Evolutionary conservation across 2,888 invertebrate genomes (phyloP).

Genomic region (Cinara cedri): DNA sequence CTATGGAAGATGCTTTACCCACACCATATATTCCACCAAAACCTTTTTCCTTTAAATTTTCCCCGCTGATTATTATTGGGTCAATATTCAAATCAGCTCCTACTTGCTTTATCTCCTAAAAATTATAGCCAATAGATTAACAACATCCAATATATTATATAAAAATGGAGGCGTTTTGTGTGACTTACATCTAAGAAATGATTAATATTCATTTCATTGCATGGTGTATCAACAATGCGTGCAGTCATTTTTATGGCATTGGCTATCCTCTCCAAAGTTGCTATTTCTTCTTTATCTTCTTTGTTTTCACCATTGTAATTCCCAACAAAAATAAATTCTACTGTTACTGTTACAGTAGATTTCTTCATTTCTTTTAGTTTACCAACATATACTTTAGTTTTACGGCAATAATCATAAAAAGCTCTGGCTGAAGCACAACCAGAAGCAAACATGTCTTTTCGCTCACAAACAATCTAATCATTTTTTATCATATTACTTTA

Average conservation of each 20-base stretch:
- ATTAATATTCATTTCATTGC: slow-evolving; percentile 83
- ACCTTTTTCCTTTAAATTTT: slow-evolving; percentile 76
- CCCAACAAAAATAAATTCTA: slow-evolving; percentile 67
- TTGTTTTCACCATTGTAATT: slow-evolving; percentile 59
- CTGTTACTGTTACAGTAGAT: slow-evolving; percentile 64
- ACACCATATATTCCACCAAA: slow-evolving; percentile 90
- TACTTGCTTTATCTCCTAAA: slow-evolving; percentile 72
- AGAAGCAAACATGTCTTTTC: slow-evolving; percentile 77
- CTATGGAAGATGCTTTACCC: slow-evolving; percentile 68
- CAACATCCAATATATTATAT: neutral
- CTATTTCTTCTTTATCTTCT: slow-evolving; percentile 66
- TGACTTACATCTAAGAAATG: slow-evolving; percentile 73
- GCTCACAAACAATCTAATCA: slow-evolving; percentile 76
- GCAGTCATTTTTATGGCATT: slow-evolving; percentile 76
- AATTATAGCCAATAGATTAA: slow-evolving; percentile 55
- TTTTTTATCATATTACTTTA: neutral
- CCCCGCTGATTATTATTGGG: slow-evolving; percentile 77
- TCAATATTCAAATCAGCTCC: slow-evolving; percentile 71
- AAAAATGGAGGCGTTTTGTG: slow-evolving; percentile 8
- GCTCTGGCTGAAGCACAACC: slow-evolving; percentile 82
- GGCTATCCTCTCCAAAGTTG: slow-evolving; percentile 68
- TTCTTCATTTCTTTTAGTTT: slow-evolving; percentile 58
- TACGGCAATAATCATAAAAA: slow-evolving; percentile 75
- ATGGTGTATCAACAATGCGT: slow-evolving; percentile 83
- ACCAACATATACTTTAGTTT: slow-evolving; percentile 62